Conservation (phyloP, 2,797 vertebrate species). For the Ficedula albicollis region DNA sequence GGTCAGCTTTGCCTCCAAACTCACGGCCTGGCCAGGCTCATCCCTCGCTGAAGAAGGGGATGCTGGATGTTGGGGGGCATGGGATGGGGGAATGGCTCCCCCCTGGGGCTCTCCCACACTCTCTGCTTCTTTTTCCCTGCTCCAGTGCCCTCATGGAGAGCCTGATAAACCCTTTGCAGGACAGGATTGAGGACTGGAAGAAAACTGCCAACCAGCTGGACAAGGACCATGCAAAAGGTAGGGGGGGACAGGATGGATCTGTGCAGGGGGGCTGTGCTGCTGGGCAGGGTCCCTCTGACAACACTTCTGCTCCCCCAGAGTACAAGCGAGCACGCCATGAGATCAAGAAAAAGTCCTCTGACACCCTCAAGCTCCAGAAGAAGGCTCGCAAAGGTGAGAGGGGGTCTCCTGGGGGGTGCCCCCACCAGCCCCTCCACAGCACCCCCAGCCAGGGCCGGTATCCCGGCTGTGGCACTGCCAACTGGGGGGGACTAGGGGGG, state of each 20-base stretch:
- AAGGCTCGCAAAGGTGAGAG: conserved; percentile 94
- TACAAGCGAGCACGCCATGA: conserved; percentile 96
- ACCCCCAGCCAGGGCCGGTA: neutral
- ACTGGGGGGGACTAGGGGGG: neutral
- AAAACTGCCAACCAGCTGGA: conserved; percentile 94
- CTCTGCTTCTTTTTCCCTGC: neutral
- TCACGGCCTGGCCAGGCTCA: accelerated
- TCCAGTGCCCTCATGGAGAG: conserved; percentile 93
- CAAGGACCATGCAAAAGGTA: conserved; percentile 98
- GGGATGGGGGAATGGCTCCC: accelerated
- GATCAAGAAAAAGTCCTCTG: conserved; percentile 96
- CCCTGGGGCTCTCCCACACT: accelerated
- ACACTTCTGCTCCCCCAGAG: conserved; percentile 74
- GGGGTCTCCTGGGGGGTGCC: neutral
- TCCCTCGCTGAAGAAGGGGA: neutral
- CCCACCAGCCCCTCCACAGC: neutral
- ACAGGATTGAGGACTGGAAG: conserved; percentile 97
- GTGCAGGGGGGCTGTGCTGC: accelerated
- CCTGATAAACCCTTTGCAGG: conserved; percentile 93
- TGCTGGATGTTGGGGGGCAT: neutral
- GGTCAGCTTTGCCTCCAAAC: neutral
- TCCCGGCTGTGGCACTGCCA: neutral
- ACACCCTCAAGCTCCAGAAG: conserved; percentile 97
- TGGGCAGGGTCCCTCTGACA: neutral
- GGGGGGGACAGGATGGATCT: accelerated